Base-by-base conservation (phyloP, 2,113 vertebrate genomes). In the Labrus mixtus region DNA sequence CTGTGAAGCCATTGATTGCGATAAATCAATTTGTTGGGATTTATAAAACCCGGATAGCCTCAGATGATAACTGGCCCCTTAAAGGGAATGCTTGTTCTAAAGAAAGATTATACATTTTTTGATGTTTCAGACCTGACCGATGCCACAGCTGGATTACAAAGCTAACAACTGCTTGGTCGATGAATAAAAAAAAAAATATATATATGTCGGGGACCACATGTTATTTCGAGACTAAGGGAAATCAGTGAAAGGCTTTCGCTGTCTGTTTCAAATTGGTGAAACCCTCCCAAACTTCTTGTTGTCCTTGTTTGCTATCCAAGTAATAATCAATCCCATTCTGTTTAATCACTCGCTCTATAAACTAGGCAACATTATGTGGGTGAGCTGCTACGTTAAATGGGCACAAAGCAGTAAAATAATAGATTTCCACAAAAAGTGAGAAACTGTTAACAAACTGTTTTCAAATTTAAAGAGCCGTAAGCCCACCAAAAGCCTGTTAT, bases 241-340 rank as follows among this genome's bases (percentile, higher is more conserved):
- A 81, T 80, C 64, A 82, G 68, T 41, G 43, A 58, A 45, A 54
- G 6, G 51, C 62, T 64, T 82, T 74, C 6, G 12, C 78, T 88
- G 80, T 87, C 85, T 89, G 86, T 84, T 89, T 89, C 73, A 87
- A 89, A 90, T 89, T 89, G 85, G 83, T 87, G 76, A 87, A 90
- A 88, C 86, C 86, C 81, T 90, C 87, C 81, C 50, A 85, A 89
- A 86, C 68, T 46, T 63, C 55, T 56, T 76, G 73, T 85, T 87
- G 82, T 84, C 82, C 79, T 83, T 83, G 79, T 84, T 83, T 85
- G 78, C 89, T 73, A 50, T 91, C 90, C 90, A 91, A 92, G 84
- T 86, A 88, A 85, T 92, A 93, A 92, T 93, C 87, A 90, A 59
- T 90, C 54, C 90, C 88, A 91, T 86, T 90, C 84, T 50, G 6